phyloP scores from a whole-genome alignment of 2,113 vertebrate genomes.

The Tiliqua scincoides region DNA sequence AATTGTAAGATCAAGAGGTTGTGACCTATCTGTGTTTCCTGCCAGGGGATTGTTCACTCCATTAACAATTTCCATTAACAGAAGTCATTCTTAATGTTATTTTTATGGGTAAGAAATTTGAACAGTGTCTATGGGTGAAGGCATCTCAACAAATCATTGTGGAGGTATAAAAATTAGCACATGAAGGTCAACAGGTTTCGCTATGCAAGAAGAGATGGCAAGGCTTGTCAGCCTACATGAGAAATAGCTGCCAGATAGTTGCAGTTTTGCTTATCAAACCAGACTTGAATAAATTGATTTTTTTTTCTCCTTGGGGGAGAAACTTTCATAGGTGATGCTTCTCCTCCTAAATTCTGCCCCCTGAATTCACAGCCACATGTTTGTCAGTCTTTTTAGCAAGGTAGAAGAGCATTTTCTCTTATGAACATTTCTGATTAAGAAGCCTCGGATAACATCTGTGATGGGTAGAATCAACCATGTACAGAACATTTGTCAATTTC shows the following conservation, averaged over 20 bases:
- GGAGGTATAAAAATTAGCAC: neutral
- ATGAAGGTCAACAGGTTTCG: neutral
- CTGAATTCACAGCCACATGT: neutral
- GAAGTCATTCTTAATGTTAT: neutral
- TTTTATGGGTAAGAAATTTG: neutral
- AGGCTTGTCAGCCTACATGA: neutral
- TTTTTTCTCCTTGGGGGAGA: neutral
- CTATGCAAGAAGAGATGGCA: neutral
- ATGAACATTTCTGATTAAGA: neutral
- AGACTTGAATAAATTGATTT: neutral
- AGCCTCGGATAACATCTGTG: neutral
- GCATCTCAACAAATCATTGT: neutral
- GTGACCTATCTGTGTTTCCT: neutral
- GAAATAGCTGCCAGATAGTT: too few species aligned
- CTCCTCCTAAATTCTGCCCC: neutral
- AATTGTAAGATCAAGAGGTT: neutral
- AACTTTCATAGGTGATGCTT: neutral
- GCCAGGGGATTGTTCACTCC: neutral
- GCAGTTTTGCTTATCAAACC: neutral
- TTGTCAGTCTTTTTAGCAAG: neutral
- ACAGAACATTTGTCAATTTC: neutral
- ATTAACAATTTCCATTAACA: neutral
- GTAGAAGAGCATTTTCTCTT: neutral
- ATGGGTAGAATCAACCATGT: neutral
- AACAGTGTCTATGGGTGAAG: neutral